A percentile compares a stretch with the other conserved stretches of the same genome.
Evolutionary conservation across 2,888 invertebrate genomes (phyloP).

Genomic region (Lycophotia porphyrea): DNA sequence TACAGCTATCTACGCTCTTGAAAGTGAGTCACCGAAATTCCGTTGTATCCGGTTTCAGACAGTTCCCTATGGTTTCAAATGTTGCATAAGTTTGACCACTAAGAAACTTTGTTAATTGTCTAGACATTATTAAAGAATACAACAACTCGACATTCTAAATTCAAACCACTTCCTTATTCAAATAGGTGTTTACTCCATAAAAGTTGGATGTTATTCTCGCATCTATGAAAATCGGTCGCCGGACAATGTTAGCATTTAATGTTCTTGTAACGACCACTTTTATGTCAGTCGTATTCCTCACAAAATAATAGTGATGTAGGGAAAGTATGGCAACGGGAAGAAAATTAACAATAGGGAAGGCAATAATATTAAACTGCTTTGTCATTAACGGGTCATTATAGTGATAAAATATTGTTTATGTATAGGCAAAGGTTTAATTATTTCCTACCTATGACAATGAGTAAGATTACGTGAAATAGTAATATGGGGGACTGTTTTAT

Average conservation of each 20-base stretch:
- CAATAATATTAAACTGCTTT: slow-evolving; percentile 35
- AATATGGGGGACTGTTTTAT: neutral
- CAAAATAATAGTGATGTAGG: slow-evolving; percentile 58
- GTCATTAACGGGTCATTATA: slow-evolving; percentile 36
- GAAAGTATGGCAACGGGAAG: slow-evolving; percentile 43
- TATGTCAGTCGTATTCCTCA: slow-evolving; percentile 59
- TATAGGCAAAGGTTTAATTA: neutral
- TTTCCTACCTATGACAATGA: neutral
- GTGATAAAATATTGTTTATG: slow-evolving; percentile 21
- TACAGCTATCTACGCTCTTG: neutral
- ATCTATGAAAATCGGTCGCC: slow-evolving; percentile 60
- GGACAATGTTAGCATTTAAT: slow-evolving; percentile 62
- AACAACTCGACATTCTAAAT: slow-evolving; percentile 23
- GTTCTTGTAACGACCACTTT: slow-evolving; percentile 63
- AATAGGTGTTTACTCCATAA: slow-evolving; percentile 58
- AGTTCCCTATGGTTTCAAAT: neutral
- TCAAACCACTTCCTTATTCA: slow-evolving; percentile 46
- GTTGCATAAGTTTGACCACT: neutral
- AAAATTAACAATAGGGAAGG: slow-evolving; percentile 51
- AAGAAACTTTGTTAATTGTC: neutral
- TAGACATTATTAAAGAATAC: neutral
- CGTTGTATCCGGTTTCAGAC: neutral
- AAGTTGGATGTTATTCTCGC: slow-evolving; percentile 56
- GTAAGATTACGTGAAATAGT: neutral
- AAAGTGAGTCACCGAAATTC: neutral